phyloP scores from a whole-genome alignment of 2,888 invertebrate species.

The Rhogogaster chlorosoma region DNA sequence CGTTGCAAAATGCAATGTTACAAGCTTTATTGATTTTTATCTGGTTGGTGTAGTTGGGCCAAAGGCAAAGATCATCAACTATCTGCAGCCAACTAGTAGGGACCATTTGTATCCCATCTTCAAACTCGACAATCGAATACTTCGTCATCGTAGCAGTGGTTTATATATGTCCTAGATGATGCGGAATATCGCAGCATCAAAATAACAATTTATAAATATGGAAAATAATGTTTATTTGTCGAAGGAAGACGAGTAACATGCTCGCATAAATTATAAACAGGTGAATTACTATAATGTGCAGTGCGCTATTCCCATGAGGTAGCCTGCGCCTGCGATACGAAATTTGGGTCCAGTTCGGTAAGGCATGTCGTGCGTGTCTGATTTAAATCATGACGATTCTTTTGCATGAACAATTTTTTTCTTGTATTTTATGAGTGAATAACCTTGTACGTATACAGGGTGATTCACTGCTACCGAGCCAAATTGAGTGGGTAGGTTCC shows the following conservation, averaged over 20 bases:
- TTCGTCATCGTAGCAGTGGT: not conserved
- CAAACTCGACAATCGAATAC: constrained; percentile 9
- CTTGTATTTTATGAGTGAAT: not conserved
- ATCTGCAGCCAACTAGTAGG: constrained; percentile 2
- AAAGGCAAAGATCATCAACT: not conserved
- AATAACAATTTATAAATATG: not conserved
- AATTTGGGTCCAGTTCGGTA: not conserved
- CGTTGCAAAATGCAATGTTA: no score
- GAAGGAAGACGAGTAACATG: not conserved
- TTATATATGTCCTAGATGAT: not conserved
- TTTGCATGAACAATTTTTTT: not conserved
- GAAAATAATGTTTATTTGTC: not conserved
- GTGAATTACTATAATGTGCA: not conserved
- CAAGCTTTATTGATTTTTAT: not conserved
- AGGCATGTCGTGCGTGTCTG: not conserved
- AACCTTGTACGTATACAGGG: not conserved
- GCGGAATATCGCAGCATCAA: not conserved
- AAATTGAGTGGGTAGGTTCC: no score
- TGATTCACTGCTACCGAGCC: no score
- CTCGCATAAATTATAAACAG: not conserved
- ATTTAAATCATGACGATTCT: not conserved
- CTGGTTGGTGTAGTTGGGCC: constrained; percentile 22
- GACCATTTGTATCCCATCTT: constrained; percentile 3
- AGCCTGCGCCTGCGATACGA: not conserved
- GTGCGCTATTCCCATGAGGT: not conserved